Evolutionary conservation across 2,797 vertebrate species (phyloP).

Genomic region (Epinephelus coioides): DNA sequence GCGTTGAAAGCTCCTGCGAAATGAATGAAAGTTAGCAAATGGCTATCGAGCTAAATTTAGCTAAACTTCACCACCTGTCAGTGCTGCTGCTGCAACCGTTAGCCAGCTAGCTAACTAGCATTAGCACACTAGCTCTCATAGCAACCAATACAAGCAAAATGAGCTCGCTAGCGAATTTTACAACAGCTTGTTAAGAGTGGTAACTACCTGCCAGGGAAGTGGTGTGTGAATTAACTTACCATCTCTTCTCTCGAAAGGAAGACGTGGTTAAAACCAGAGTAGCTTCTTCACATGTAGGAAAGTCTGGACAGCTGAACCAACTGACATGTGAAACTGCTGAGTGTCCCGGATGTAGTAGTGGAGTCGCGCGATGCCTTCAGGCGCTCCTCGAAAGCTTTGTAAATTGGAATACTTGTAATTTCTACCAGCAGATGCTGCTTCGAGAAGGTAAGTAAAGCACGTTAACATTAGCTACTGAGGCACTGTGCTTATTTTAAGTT

Average conservation of each 20-base stretch:
- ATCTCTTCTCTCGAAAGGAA: constrained; percentile 51
- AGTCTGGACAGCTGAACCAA: constrained; percentile 66
- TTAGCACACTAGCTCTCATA: constrained; percentile 51
- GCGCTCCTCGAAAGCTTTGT: constrained; percentile 9
- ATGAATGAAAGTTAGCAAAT: constrained; percentile 73
- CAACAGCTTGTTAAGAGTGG: accelerated
- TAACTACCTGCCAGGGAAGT: accelerated
- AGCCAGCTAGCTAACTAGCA: constrained; percentile 68
- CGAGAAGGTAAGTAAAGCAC: not conserved
- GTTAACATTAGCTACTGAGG: too few relatives aligned
- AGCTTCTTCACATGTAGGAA: constrained; percentile 47
- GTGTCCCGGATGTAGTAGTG: constrained; percentile 70
- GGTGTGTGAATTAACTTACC: constrained; percentile 56
- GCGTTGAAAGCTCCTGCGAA: constrained; percentile 28
- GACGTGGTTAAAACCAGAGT: not conserved
- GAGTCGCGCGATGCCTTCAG: constrained; percentile 49
- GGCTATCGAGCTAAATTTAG: constrained; percentile 77
- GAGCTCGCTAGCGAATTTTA: not conserved
- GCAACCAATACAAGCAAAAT: not conserved
- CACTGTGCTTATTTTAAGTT: not conserved
- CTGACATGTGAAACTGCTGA: constrained; percentile 64
- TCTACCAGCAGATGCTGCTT: not conserved
- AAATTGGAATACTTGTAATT: accelerated
- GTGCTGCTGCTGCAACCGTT: constrained; percentile 30
- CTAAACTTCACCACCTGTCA: constrained; percentile 75